Conservation (phyloP, 2,888 invertebrate genomes). For the Parthenolecanium corni region DNA sequence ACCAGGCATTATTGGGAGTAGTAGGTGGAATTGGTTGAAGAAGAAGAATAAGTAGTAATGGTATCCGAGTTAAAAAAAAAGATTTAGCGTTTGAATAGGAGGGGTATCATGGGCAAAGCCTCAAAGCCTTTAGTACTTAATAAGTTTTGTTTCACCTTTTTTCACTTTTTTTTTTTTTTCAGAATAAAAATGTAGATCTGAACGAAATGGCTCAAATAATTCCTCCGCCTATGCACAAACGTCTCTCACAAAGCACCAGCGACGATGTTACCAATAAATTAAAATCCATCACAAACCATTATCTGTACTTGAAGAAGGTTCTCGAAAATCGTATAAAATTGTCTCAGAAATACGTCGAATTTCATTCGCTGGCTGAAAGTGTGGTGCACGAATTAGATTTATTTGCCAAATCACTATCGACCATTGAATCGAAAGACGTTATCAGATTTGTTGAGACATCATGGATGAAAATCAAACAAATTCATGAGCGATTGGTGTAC, state of each 20-base stretch:
- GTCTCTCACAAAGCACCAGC: slow-evolving; percentile 52
- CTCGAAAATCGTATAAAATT: slow-evolving; percentile 54
- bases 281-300: slow-evolving; percentile 49
- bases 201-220: slow-evolving; percentile 41
- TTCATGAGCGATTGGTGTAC: slow-evolving; percentile 54
- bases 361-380: slow-evolving; percentile 56
- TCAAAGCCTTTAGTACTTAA: too few species aligned
- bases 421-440: slow-evolving; percentile 43
- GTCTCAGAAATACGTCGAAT: slow-evolving; percentile 55
- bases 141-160: neutral
- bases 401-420: slow-evolving; percentile 41
- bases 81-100: too few species aligned
- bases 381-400: slow-evolving; percentile 53
- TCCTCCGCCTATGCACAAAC: slow-evolving; percentile 50
- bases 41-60: too few species aligned
- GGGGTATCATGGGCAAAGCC: too few species aligned
- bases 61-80: too few species aligned
- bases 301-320: slow-evolving; percentile 50
- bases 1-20: too few species aligned
- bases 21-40: too few species aligned
- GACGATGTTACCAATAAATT: slow-evolving; percentile 52
- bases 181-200: slow-evolving; percentile 56
- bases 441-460: slow-evolving; percentile 50
- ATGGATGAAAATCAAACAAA: slow-evolving; percentile 52
- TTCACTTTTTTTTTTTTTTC: slow-evolving; percentile 40